A percentile compares a stretch with the other conserved stretches of the same genome.
Conservation (phyloP, 2,113 vertebrate species). For the Myxocyprinus asiaticus region DNA sequence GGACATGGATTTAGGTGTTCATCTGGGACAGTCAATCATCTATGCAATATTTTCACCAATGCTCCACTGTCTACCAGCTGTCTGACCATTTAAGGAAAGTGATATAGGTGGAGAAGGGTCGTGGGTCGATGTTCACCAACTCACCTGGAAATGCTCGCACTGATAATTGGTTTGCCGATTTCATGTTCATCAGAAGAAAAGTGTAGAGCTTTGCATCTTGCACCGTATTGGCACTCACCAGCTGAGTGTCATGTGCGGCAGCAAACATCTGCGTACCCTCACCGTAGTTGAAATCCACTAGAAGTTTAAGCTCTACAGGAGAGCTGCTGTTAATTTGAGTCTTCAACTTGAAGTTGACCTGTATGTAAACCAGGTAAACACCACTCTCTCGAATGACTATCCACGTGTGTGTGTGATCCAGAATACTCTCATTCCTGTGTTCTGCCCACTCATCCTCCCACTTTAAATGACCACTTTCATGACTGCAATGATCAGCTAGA, state of each 20-base stretch:
- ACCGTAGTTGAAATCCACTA: background rate
- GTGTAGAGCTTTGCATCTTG: slow-evolving; percentile 34
- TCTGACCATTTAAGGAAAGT: slow-evolving; percentile 37
- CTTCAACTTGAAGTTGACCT: slow-evolving; percentile 21
- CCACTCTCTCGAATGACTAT: slow-evolving; percentile 30
- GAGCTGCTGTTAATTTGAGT: background rate
- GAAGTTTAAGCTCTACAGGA: background rate
- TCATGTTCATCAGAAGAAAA: slow-evolving; percentile 39
- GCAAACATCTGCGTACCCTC: background rate
- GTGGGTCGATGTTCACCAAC: background rate
- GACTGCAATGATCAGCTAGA: background rate
- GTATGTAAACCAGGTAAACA: slow-evolving; percentile 47
- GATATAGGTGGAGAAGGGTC: slow-evolving; percentile 39
- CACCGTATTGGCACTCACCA: background rate
- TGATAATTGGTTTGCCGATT: background rate
- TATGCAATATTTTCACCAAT: too few relatives aligned
- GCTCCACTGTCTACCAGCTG: background rate
- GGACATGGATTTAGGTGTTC: background rate
- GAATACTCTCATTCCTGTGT: background rate
- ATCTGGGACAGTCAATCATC: background rate
- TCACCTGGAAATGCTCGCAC: background rate
- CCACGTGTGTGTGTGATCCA: slow-evolving; percentile 8
- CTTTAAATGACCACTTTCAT: background rate
- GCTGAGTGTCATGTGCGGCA: slow-evolving; percentile 35
- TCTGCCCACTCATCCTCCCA: slow-evolving; percentile 11